phyloP scores from a whole-genome alignment of 2,888 invertebrate genomes.

The Oscheius onirici region DNA sequence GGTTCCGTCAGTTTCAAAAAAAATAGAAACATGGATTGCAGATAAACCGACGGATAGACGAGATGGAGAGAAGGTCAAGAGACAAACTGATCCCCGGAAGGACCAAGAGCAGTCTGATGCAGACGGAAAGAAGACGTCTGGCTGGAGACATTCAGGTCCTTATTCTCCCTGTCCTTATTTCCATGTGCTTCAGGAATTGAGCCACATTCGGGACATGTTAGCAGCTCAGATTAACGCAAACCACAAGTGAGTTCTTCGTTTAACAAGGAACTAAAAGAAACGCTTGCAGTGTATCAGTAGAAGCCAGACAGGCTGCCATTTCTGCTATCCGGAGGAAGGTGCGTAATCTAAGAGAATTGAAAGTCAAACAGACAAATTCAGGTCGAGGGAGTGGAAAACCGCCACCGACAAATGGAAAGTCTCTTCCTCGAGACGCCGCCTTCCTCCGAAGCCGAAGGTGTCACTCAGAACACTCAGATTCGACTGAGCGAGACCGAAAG shows the following conservation, averaged over 20 bases:
- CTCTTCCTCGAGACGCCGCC: slow-evolving; percentile 36
- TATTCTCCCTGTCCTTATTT: too few species aligned
- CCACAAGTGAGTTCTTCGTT: slow-evolving; percentile 38
- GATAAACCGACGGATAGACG: slow-evolving; percentile 45
- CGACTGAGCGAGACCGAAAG: slow-evolving; percentile 32
- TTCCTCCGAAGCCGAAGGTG: slow-evolving; percentile 1
- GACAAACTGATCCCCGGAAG: slow-evolving; percentile 37
- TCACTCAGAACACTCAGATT: background rate
- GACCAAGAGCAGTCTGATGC: background rate
- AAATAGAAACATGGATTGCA: slow-evolving; percentile 28
- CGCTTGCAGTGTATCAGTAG: slow-evolving; percentile 38
- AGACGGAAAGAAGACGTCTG: slow-evolving; percentile 36
- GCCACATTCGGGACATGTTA: slow-evolving; percentile 50
- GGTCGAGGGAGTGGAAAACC: slow-evolving; percentile 41
- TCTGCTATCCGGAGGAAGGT: slow-evolving; percentile 42
- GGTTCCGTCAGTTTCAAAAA: too few species aligned
- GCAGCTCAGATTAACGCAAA: slow-evolving; percentile 52
- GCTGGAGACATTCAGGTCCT: slow-evolving; percentile 44
- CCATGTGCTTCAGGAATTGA: too few species aligned
- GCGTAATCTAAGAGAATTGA: background rate
- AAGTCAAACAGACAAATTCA: background rate
- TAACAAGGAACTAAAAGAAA: too few species aligned
- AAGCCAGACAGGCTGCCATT: slow-evolving; percentile 45
- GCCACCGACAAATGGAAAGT: slow-evolving; percentile 47
- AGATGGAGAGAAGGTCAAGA: slow-evolving; percentile 40